Base-by-base conservation (phyloP, 2,888 invertebrate genomes). In the Epinotia bilunana region DNA sequence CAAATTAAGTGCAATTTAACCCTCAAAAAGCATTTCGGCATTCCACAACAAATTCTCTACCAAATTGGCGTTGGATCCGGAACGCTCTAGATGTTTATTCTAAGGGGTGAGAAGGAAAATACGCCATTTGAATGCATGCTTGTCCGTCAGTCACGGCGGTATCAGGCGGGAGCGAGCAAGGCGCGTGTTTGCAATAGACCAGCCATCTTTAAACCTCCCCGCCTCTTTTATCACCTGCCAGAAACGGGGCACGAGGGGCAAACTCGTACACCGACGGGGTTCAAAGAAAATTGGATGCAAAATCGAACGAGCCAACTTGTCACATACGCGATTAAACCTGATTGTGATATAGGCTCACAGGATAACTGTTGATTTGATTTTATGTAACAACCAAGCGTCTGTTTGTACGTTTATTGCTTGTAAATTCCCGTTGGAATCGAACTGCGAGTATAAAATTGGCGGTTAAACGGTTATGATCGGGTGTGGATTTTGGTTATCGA, bases 81-180 rank as follows among this genome's bases (percentile, higher is more conserved):
- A 88, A 84, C 83, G 83, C 79, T 80, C 80, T 80, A 86, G 88
- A 88, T 91, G 91, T 92, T 91, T 92, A 91, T 89, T 87, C 88
- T 86, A 82, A 81, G 88, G 87, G 88, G 81, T 76, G 84, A 84
- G 88, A 86, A 84, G 92, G 94, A 95, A 96, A 96, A 95, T 95
- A 95, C 95, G 95, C 95, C 91, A 96, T 96, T 96, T 95, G 96
- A 96, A 96, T 96, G 96, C 96, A 96, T 95, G 94, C 95, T 95
- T 95, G 95, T 95, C 95, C 94, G 95, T 96, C 96, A 96, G 95
- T 95, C 95, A 95, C 93, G 94, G 93, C 94, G 95, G 94, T 95
- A 95, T 95, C 93, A 90, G 87, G 83, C 81, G 89, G 84, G 90
- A 85, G 87, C 83, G 87, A 85, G 87, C 89, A 87, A 82, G 85